Percentiles rank a stretch among this genome's conserved stretches.
Evolutionary conservation across 2,888 invertebrate species (phyloP).

Genomic region (Apodemia zela): DNA sequence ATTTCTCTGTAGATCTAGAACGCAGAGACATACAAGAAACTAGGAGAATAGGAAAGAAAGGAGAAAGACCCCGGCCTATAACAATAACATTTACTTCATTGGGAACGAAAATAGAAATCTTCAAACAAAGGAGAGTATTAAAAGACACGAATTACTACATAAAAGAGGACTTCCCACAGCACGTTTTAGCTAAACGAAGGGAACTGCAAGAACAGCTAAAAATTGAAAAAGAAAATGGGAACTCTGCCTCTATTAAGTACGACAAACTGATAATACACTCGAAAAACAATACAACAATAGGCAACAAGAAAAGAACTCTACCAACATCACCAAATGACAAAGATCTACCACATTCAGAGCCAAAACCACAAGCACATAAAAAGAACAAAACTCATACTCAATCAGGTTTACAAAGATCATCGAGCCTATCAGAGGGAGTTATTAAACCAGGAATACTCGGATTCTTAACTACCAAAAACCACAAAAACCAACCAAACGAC

Average conservation of each 20-base stretch:
- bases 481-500: not conserved
- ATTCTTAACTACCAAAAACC: slow-evolving; percentile 1
- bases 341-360: not conserved
- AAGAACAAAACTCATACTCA: slow-evolving; percentile 22
- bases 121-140: not conserved
- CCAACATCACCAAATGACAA: not conserved
- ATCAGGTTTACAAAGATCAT: slow-evolving; percentile 14
- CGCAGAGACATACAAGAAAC: not conserved
- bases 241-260: slow-evolving; percentile 20
- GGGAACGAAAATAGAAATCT: not conserved
- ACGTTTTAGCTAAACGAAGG: not conserved
- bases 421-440: slow-evolving; percentile 14
- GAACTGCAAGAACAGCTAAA: slow-evolving; percentile 21
- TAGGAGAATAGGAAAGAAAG: not conserved
- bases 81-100: not conserved
- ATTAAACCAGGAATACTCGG: slow-evolving; percentile 21
- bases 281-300: not conserved
- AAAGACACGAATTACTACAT: slow-evolving; percentile 15
- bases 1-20: not conserved
- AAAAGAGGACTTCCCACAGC: slow-evolving; percentile 19
- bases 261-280: slow-evolving; percentile 21
- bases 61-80: not conserved
- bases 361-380: slow-evolving; percentile 18
- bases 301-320: slow-evolving; percentile 18
- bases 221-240: slow-evolving; percentile 22